Base-by-base conservation (phyloP, 2,888 invertebrate species). In the Catocala nupta region DNA sequence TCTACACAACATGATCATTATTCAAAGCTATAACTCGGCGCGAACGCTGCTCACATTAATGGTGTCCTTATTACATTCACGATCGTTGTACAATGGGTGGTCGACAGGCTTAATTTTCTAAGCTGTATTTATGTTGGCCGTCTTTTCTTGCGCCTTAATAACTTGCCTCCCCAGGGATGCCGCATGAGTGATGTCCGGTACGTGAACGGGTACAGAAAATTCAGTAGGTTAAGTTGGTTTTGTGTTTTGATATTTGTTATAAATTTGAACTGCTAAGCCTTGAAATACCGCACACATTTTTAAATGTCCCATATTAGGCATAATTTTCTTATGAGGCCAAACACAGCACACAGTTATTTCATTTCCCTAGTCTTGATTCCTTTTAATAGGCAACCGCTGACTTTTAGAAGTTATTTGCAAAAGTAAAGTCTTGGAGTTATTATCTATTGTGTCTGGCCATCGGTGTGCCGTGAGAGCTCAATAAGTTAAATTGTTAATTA, bases 71-170 rank as follows among this genome's bases (percentile, higher is more conserved):
- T 51, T 51, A 62, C 50, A 45, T 56, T 36, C 43, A 58, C 55
- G 54, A 68, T 47, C 49, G 53, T 50, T 49, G 47, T 44, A 71
- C 78, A 78, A 76, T 78, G 55, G 67, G 45, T 55, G 47, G 51
- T 16, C 57, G 66, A 54, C 62, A 59, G 66, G 58, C 70, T 71
- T 78, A 70, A 73, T 79, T 75, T 70, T 65, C 61, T 63, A 68
- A 69, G 65, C 75, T 68, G 58, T 77, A 75, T 78, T 78, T 73
- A 72, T 67, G 66, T 65, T 55, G 44, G 59, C 43, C 69, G 71
- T 75, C 65, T 67, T 71, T 81, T 77, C 80, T 80, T 70, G 57
- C 68, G 78, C 9, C 75, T 82, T 86, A 83, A 83, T 85, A 86
- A 83, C 83, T 83, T 61, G 58, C 70, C 70, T 75, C 78, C 63